A percentile compares a stretch with the other conserved stretches of the same genome.
Evolutionary conservation across 2,797 vertebrate species (phyloP).

Genomic region (Jordanella pulchra): DNA sequence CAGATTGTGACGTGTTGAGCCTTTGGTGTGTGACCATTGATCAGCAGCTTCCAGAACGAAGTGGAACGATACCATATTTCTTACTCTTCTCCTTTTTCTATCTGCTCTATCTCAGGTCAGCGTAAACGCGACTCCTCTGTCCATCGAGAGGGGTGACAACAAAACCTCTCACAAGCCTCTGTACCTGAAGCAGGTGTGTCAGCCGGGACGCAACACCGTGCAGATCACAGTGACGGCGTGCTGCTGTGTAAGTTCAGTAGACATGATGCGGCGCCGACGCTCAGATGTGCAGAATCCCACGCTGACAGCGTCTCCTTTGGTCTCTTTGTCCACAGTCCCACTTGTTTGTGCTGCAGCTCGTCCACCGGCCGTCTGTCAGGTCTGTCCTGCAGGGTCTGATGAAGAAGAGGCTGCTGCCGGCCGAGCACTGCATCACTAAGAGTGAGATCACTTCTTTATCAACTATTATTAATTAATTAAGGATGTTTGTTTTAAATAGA

Average conservation of each 20-base stretch:
- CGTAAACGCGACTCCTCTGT: slow-evolving; percentile 91
- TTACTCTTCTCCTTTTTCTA: not conserved
- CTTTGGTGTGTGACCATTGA: not conserved
- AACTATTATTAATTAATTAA: no score
- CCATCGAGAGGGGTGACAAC: slow-evolving; percentile 94
- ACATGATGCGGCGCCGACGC: not conserved
- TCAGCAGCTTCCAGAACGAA: not conserved
- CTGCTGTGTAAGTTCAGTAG: slow-evolving; percentile 87
- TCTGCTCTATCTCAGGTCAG: slow-evolving; percentile 80
- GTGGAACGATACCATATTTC: no score
- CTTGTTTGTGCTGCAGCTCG: slow-evolving; percentile 92
- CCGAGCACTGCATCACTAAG: slow-evolving; percentile 93
- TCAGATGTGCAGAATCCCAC: not conserved
- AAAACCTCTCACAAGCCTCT: slow-evolving; percentile 97
- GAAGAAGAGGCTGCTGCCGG: slow-evolving; percentile 92
- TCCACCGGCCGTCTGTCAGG: slow-evolving; percentile 90
- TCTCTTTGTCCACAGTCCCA: slow-evolving; percentile 82
- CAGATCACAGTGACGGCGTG: slow-evolving; percentile 97
- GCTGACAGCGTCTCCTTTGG: not conserved
- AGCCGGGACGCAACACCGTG: slow-evolving; percentile 94
- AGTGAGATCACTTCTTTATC: slow-evolving; percentile 77
- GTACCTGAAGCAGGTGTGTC: slow-evolving; percentile 95
- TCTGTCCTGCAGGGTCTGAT: slow-evolving; percentile 93
- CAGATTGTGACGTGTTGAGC: not conserved
- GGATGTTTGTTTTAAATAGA: not conserved